Conservation (phyloP, 37 sponge, comb jelly and placozoan species). For the Halichondria panicea region DNA sequence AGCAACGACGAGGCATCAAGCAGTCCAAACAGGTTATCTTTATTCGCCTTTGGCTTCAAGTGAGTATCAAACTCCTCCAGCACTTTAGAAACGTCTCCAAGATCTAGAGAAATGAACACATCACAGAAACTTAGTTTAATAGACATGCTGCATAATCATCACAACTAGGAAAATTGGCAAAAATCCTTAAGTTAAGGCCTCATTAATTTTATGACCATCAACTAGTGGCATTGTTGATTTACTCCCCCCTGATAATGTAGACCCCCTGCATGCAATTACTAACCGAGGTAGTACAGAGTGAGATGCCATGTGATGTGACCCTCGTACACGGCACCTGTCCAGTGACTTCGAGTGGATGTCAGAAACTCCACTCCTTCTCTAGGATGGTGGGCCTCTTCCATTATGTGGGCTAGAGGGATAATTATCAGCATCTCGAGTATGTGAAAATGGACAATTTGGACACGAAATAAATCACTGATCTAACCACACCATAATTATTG, state of each 20-base stretch:
- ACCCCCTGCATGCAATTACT: neutral
- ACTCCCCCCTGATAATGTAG: too few relatives aligned
- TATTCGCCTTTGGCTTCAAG: constrained; percentile 2
- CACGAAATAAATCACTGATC: too few relatives aligned
- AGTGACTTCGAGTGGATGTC: constrained; percentile 42
- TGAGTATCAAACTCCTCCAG: constrained; percentile 59
- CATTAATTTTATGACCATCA: too few relatives aligned
- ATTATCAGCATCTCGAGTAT: too few relatives aligned
- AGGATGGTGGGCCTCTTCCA: constrained; percentile 58
- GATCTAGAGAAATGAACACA: constrained; percentile 28
- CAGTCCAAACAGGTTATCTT: constrained; percentile 43
- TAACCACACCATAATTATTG: too few relatives aligned
- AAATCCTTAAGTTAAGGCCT: too few relatives aligned
- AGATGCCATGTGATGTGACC: constrained; percentile 86
- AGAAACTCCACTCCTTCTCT: constrained; percentile 68
- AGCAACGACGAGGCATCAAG: constrained; percentile 79
- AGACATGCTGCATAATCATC: too few relatives aligned
- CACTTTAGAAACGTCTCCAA: constrained; percentile 33
- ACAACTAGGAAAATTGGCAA: too few relatives aligned
- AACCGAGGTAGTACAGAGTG: constrained; percentile 71
- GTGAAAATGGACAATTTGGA: too few relatives aligned
- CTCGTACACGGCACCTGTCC: constrained; percentile 40
- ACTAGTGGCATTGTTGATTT: too few relatives aligned
- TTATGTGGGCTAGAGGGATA: constrained; percentile 56
- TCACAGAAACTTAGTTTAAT: too few relatives aligned